phyloP scores from a whole-genome alignment of 2,888 invertebrate species.

The Parnassius smintheus region DNA sequence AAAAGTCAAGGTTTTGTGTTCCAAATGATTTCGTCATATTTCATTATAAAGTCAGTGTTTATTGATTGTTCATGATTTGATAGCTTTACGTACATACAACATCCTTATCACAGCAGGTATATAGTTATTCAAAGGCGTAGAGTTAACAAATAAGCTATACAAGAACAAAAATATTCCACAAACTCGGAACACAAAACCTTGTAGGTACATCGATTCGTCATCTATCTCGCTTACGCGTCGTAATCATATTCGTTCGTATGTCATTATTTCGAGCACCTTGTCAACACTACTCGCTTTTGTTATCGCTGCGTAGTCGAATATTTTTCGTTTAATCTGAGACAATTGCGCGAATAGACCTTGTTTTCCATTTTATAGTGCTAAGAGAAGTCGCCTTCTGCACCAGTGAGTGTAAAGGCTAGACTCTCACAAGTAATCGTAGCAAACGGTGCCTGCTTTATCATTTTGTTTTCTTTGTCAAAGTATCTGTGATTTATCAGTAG shows the following conservation, averaged over 20 bases:
- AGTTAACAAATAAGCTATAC: slow-evolving; percentile 14
- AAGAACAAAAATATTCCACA: slow-evolving; percentile 48
- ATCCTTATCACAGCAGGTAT: slow-evolving; percentile 7
- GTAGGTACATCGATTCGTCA: slow-evolving; percentile 42
- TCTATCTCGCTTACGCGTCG: slow-evolving; percentile 55
- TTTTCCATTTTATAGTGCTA: slow-evolving; percentile 56
- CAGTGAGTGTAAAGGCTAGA: slow-evolving; percentile 95
- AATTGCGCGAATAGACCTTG: slow-evolving; percentile 51
- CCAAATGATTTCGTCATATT: slow-evolving; percentile 52
- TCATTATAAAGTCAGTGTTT: slow-evolving; percentile 34
- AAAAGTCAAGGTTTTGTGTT: slow-evolving; percentile 73
- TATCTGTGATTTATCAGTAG: slow-evolving; percentile 72
- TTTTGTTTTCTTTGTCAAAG: slow-evolving; percentile 60
- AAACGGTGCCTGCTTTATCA: slow-evolving; percentile 30
- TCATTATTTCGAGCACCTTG: slow-evolving; percentile 50
- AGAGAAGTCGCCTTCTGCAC: slow-evolving; percentile 89
- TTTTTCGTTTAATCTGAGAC: slow-evolving; percentile 59
- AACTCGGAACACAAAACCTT: slow-evolving; percentile 75
- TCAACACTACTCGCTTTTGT: slow-evolving; percentile 65
- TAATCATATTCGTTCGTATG: slow-evolving; percentile 29
- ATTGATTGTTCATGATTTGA: slow-evolving; percentile 16
- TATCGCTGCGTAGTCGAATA: slow-evolving; percentile 74
- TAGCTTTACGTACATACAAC: not conserved
- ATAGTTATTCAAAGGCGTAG: not conserved
- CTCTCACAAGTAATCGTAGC: slow-evolving; percentile 54